Percentiles rank a stretch among this genome's conserved stretches.
phyloP scores from a whole-genome alignment of 2,888 invertebrate genomes.

The Pseudanteris insignis region DNA sequence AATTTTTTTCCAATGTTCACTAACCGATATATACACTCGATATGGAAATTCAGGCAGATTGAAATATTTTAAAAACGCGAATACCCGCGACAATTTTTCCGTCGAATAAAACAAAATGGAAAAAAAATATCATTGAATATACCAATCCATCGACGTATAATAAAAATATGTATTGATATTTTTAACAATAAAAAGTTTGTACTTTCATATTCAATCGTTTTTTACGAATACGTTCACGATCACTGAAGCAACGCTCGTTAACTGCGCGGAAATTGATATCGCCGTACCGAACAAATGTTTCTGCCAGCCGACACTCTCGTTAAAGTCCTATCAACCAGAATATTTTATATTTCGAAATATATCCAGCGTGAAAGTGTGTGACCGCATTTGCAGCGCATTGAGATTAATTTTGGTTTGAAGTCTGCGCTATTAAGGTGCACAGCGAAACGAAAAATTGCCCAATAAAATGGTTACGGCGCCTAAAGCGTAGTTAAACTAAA shows the following conservation, averaged over 20 bases:
- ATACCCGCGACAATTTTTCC: too few relatives aligned
- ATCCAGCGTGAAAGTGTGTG: conserved; percentile 22
- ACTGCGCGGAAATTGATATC: conserved; percentile 32
- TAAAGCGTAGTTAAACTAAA: neutral
- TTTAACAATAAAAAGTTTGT: too few relatives aligned
- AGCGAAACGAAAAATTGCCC: conserved; percentile 12
- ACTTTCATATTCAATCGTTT: conserved; percentile 1
- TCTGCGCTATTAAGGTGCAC: conserved; percentile 10
- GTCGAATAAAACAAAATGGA: too few relatives aligned
- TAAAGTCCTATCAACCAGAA: conserved; percentile 27
- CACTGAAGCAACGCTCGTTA: conserved; percentile 26
- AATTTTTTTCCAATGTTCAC: too few relatives aligned
- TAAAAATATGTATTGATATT: too few relatives aligned
- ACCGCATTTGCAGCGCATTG: conserved; percentile 20
- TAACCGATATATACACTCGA: too few relatives aligned
- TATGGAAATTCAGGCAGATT: too few relatives aligned
- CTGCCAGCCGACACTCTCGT: conserved; percentile 25
- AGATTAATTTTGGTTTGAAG: conserved; percentile 14
- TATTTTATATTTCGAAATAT: conserved; percentile 24
- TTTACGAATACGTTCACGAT: conserved; percentile 1
- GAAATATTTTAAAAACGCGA: too few relatives aligned
- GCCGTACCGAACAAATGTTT: conserved; percentile 30
- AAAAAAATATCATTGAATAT: too few relatives aligned
- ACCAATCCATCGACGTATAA: too few relatives aligned
- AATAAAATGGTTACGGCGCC: neutral